phyloP scores from a whole-genome alignment of 1,140 invertebrate genomes.

The Cherax destructor region DNA sequence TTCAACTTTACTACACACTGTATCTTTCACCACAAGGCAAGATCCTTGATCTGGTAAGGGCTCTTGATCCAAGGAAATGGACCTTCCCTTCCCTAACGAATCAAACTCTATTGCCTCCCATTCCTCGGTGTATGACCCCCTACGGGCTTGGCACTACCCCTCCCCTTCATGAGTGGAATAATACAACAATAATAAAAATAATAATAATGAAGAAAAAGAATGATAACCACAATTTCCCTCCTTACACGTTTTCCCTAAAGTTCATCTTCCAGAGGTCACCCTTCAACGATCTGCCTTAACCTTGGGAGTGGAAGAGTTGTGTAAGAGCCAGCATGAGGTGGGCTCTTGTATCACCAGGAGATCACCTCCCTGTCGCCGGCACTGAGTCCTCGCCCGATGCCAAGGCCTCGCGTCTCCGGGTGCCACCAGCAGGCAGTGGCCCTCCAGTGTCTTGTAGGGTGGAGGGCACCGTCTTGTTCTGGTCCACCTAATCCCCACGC shows the following conservation, averaged over 20 bases:
- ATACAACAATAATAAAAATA: no score
- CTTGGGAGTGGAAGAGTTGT: constrained; percentile 44
- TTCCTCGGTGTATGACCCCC: no score
- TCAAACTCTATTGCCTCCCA: no score
- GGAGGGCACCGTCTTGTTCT: neutral
- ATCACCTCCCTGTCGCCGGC: constrained; percentile 31
- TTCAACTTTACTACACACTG: no score
- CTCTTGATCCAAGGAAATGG: no score
- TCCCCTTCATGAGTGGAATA: no score
- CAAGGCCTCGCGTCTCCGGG: constrained; percentile 35
- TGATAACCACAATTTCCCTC: no score
- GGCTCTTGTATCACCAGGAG: constrained; percentile 43
- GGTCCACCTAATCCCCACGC: neutral
- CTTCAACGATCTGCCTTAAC: neutral
- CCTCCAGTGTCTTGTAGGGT: constrained; percentile 9
- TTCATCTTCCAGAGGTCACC: neutral
- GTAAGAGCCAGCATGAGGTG: constrained; percentile 49
- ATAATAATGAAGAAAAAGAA: no score
- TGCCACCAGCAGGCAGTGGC: constrained; percentile 32
- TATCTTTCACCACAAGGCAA: no score
- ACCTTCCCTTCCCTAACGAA: no score
- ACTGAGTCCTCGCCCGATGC: constrained; percentile 43
- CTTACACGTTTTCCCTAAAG: neutral
- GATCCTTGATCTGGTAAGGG: no score
- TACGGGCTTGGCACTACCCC: no score